phyloP scores from a whole-genome alignment of 2,888 invertebrate genomes.

The Latrodectus elegans region DNA sequence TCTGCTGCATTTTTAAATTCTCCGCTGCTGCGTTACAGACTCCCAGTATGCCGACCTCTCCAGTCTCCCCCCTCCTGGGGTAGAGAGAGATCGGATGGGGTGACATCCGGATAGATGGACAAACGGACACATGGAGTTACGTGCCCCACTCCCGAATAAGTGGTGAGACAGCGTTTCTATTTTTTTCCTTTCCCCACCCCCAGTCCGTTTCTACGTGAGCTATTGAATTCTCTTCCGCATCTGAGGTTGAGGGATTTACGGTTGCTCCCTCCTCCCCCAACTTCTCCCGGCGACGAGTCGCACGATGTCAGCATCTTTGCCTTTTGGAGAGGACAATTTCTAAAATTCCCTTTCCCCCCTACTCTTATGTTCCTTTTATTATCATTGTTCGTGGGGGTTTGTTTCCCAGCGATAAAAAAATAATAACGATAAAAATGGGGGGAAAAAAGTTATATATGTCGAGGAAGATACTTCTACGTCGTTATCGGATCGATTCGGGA shows the following conservation, averaged over 20 bases:
- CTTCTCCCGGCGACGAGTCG: neutral
- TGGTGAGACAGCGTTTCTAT: constrained; percentile 46
- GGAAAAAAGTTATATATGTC: neutral
- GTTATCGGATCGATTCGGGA: constrained; percentile 19
- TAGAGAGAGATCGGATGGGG: neutral
- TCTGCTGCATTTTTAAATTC: too few species aligned
- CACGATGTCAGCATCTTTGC: constrained; percentile 58
- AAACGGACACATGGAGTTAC: constrained; percentile 25
- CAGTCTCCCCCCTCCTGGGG: neutral
- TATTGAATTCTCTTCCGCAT: constrained; percentile 30
- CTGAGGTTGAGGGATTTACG: constrained; percentile 22
- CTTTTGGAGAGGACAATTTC: constrained; percentile 11
- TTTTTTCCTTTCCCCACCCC: neutral
- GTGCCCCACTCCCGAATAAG: constrained; percentile 12
- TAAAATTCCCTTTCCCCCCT: neutral
- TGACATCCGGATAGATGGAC: constrained; percentile 2
- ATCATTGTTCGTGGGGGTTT: neutral
- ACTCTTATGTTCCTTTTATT: neutral
- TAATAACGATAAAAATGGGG: neutral
- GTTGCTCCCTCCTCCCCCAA: neutral
- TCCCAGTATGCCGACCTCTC: too few species aligned
- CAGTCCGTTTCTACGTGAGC: constrained; percentile 20
- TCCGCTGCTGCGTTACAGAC: too few species aligned
- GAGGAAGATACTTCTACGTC: neutral
- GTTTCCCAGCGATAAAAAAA: constrained; percentile 29